Evolutionary conservation across 2,797 vertebrate species (phyloP), one percentile per base, ranked within the genome.

Genomic region (Craterocephalus amniculus): DNA sequence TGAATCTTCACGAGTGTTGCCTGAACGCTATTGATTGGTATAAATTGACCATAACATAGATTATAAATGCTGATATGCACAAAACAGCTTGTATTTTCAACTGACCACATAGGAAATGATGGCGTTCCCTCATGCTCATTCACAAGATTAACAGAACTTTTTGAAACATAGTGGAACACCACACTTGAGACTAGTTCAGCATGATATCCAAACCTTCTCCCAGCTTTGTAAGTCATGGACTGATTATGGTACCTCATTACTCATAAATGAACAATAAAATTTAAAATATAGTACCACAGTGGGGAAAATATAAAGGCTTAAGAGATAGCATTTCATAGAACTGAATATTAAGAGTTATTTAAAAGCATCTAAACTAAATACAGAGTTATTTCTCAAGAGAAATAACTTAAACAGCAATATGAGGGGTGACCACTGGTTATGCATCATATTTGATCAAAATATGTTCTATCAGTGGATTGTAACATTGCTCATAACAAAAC

Each of bases 361-460:
- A 67, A 22, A 48, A 56, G 38, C 58, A 62, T 22, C 55, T 26
- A 7, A 56, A 32, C 59, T 56, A 4, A 70, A 18, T 63, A 16
- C 43, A 49, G 82, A 67, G 48, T 34, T 81, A 29, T 87, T 82
- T 80, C 78, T 88, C 72, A 75, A 63, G 3, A 75, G 20, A 51
- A 83, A 81, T 83, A 64, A 77, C 71, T 63, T 76, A 65, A 80
- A 63, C 57, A 62, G 59, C 67, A 70, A 51, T 73, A 74, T 49
- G 66, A n/a, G 26, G 12, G 51, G 56, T 57, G 65, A 76, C 73
- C 54, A 75, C 62, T 63, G 40, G 68, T 74, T 74, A 61, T 81
- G 70, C 63, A 70, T 68, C 18, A 74, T 84, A 74, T 87, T 91
- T 91, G 87, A 87, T 86, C 76, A 73, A 86, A 88, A 90, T 87